Conservation (phyloP, 2,888 invertebrate species). For the Heliconius sara region DNA sequence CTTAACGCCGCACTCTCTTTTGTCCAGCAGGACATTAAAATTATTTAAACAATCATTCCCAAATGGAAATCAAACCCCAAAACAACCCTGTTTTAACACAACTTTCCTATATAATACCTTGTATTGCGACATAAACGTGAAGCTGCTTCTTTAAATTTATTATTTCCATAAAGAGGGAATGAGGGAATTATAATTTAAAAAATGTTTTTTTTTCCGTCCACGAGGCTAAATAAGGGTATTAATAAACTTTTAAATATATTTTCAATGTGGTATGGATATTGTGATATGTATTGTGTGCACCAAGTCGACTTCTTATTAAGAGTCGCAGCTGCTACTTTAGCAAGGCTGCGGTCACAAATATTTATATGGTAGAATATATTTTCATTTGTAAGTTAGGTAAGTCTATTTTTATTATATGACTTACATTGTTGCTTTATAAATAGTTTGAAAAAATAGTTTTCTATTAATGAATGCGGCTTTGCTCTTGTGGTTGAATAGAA, state of each 20-base stretch:
- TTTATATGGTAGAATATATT: slow-evolving; percentile 12
- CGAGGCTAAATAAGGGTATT: not conserved
- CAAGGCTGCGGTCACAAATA: slow-evolving; percentile 15
- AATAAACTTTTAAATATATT: slow-evolving; percentile 10
- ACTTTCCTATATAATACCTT: too few species aligned
- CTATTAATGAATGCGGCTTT: not conserved
- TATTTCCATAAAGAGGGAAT: not conserved
- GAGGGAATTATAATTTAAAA: not conserved
- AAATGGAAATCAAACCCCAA: not conserved
- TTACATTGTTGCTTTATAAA: not conserved
- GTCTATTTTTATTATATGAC: not conserved
- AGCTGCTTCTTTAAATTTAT: not conserved
- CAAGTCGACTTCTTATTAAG: slow-evolving; percentile 50
- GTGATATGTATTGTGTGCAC: slow-evolving; percentile 8
- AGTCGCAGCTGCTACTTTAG: slow-evolving; percentile 43
- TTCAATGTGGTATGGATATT: slow-evolving; percentile 6
- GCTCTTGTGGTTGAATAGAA: not conserved
- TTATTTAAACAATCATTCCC: not conserved
- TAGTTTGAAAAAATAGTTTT: not conserved
- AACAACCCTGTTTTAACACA: too few species aligned
- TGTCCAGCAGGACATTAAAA: not conserved
- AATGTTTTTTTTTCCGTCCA: not conserved
- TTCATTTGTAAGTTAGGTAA: slow-evolving; percentile 4
- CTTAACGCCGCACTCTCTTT: not conserved
- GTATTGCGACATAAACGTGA: not conserved